phyloP scores from a whole-genome alignment of 1,140 invertebrate genomes.

The Idris sp. region DNA sequence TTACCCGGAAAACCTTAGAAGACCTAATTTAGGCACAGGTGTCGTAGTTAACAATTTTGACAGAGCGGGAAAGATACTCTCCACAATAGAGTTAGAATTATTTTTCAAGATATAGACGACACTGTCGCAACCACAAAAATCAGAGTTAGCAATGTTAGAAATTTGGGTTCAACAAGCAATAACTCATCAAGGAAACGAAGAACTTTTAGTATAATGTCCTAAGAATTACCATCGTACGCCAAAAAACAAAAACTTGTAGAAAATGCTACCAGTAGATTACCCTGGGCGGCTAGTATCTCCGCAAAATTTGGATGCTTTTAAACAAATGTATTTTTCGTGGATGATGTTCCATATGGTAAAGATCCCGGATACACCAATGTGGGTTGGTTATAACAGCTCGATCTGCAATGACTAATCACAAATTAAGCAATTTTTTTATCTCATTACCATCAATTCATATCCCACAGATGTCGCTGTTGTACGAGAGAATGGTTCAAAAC shows the following conservation, averaged over 20 bases:
- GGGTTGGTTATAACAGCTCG: no score
- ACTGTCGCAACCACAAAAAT: background rate
- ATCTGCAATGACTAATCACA: no score
- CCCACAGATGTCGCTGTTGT: no score
- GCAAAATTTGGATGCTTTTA: no score
- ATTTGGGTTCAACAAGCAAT: conserved; percentile 49
- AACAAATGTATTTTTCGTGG: no score
- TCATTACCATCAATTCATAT: no score
- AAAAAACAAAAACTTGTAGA: conserved; percentile 54
- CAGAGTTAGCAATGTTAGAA: background rate
- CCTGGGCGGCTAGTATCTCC: no score
- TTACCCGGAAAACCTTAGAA: conserved; percentile 61
- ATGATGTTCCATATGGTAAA: no score
- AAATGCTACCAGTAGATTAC: no score
- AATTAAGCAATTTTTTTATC: no score
- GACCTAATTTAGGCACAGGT: conserved; percentile 54
- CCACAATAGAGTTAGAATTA: conserved; percentile 78
- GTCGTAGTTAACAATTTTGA: conserved; percentile 73
- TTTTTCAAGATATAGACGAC: conserved; percentile 65
- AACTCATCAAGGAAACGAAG: conserved; percentile 63
- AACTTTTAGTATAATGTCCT: conserved; percentile 33
- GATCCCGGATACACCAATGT: no score
- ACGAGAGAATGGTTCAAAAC: no score
- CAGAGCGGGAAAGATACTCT: conserved; percentile 73
- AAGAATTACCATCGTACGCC: conserved; percentile 39